Percentiles rank a stretch among this genome's conserved stretches.
Evolutionary conservation across 2,888 invertebrate species (phyloP).

Genomic region (Stenichneumon culpator): DNA sequence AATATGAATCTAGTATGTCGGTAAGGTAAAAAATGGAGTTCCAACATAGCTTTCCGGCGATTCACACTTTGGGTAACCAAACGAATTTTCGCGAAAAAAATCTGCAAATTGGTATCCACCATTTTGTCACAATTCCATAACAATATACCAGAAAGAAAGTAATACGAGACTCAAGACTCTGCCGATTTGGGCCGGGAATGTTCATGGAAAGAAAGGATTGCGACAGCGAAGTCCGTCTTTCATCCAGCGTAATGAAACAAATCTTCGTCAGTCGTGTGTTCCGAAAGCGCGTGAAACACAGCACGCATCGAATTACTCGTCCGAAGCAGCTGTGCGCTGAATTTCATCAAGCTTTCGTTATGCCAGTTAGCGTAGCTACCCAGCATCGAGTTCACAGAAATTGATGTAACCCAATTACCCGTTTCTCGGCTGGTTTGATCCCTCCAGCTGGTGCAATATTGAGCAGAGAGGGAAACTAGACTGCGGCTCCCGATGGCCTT

Average conservation of each 20-base stretch:
- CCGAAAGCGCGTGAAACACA: constrained; percentile 20
- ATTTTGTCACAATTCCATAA: neutral
- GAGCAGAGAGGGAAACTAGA: constrained; percentile 43
- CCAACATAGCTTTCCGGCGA: too few relatives aligned
- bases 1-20: neutral
- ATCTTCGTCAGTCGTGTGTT: constrained; percentile 42
- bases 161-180: too few relatives aligned
- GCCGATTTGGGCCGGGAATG: neutral
- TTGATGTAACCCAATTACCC: constrained; percentile 66
- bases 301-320: constrained; percentile 17
- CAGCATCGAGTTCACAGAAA: constrained; percentile 61
- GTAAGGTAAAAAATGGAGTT: too few relatives aligned
- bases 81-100: neutral
- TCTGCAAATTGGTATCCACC: neutral
- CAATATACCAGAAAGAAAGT: too few relatives aligned
- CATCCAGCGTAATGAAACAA: constrained; percentile 15
- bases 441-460: constrained; percentile 19
- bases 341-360: constrained; percentile 62
- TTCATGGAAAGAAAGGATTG: neutral
- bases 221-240: neutral
- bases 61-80: neutral
- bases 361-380: constrained; percentile 45
- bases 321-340: constrained; percentile 52
- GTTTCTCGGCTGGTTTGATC: constrained; percentile 40
- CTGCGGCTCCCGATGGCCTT: constrained; percentile 70